Percentiles rank a stretch among this genome's conserved stretches.
Conservation (phyloP, 2,113 vertebrate genomes). For the Charadrius vociferus region DNA sequence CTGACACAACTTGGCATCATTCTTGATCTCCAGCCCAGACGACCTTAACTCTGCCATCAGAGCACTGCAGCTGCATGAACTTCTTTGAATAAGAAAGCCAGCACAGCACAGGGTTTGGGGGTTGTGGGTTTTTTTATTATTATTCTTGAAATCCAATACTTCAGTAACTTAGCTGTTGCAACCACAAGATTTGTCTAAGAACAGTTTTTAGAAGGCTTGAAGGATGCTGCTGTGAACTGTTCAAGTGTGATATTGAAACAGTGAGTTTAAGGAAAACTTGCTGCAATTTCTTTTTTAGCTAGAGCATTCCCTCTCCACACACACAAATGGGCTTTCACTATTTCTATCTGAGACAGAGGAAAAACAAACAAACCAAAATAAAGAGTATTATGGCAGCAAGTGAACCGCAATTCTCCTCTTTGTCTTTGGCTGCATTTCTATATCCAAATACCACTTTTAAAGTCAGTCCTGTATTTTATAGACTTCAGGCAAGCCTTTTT, state of each 20-base stretch:
- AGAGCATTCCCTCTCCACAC: background rate
- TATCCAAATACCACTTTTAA: background rate
- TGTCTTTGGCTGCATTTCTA: background rate
- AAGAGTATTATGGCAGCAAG: background rate
- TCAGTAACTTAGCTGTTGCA: background rate
- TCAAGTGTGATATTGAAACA: constrained; percentile 57
- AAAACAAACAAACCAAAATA: background rate
- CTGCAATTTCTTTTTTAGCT: constrained; percentile 36
- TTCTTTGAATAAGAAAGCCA: background rate
- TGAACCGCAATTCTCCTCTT: background rate
- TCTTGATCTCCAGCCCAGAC: background rate
- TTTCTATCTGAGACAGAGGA: background rate
- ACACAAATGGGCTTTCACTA: background rate
- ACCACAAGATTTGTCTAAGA: constrained; percentile 23
- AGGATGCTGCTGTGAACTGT: constrained; percentile 52
- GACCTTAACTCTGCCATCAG: background rate
- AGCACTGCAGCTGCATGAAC: background rate
- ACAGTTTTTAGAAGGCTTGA: constrained; percentile 43
- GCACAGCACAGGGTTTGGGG: background rate
- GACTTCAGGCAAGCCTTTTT: background rate
- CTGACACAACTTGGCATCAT: background rate
- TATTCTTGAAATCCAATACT: constrained; percentile 6
- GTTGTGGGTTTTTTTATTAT: background rate
- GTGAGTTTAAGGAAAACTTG: constrained; percentile 30
- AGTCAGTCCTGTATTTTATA: background rate